Percentiles rank a stretch among this genome's conserved stretches.
These are phyloP conservation scores for Tamias sibiricus DNA, from an alignment of 2,113 vertebrate species.

Conservation along the genomic window DNA sequence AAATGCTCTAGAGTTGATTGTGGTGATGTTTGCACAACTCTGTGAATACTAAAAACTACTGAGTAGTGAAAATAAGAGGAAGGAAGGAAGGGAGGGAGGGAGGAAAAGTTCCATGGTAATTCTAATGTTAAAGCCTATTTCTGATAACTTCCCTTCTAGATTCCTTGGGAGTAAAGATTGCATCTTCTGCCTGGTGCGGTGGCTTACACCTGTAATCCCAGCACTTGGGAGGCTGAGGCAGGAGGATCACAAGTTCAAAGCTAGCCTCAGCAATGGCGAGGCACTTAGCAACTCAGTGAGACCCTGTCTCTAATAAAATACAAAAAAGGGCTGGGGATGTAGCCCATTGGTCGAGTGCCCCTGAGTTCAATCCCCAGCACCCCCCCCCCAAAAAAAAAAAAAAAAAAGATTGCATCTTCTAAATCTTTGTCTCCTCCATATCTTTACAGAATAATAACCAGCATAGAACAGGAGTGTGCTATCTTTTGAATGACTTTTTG, in stretches of 20 bases:
- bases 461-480: background rate
- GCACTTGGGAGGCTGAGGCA: no score
- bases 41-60: background rate
- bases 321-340: no score
- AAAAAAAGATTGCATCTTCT: constrained; percentile 23
- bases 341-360: no score
- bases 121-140: background rate
- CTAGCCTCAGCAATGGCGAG: no score
- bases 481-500: background rate
- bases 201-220: no score
- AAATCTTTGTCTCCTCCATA: background rate
- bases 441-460: background rate
- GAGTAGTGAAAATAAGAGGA: background rate
- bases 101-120: background rate
- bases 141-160: background rate
- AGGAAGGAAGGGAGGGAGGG: no score
- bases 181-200: no score
- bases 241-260: no score
- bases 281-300: no score
- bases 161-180: constrained; percentile 8
- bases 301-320: no score
- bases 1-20: constrained; percentile 43
- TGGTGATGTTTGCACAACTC: background rate
- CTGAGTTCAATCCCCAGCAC: no score
- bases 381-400: no score